A percentile compares a stretch with the other conserved stretches of the same genome.
Conservation (phyloP, 2,888 invertebrate species). For the Dasysyrphus albostriatus region DNA sequence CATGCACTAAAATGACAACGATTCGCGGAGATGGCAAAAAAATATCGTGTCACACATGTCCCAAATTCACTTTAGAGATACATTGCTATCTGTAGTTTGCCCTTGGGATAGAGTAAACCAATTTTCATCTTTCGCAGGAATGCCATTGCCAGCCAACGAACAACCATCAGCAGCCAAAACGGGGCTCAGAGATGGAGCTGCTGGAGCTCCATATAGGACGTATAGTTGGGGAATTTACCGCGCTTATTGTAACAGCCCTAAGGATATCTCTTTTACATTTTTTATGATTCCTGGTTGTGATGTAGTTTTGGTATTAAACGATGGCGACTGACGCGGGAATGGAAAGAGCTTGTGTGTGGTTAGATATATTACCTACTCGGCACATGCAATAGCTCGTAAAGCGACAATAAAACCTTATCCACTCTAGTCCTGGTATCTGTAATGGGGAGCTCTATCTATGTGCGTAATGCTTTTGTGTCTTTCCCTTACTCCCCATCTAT, state of each 20-base stretch:
- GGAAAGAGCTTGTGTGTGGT: conserved; percentile 54
- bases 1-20: background rate
- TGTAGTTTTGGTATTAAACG: conserved; percentile 67
- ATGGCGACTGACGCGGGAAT: background rate
- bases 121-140: conserved; percentile 66
- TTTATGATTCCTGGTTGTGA: conserved; percentile 66
- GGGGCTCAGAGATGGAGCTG: no score
- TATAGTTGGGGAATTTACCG: conserved; percentile 19
- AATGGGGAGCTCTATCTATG: background rate
- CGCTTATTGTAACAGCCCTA: conserved; percentile 45
- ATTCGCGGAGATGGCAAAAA: conserved; percentile 17
- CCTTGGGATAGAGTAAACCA: conserved; percentile 69
- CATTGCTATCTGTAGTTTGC: conserved; percentile 58
- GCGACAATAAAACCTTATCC: conserved; percentile 69
- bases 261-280: conserved; percentile 68
- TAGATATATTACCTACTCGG: conserved; percentile 56
- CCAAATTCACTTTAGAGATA: conserved; percentile 72
- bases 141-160: conserved; percentile 14
- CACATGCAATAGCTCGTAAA: conserved; percentile 74
- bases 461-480: conserved; percentile 18
- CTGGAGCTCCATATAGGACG: background rate
- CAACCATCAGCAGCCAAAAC: background rate
- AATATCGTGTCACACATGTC: conserved; percentile 73
- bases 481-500: background rate
- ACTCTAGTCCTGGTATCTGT: conserved; percentile 37